Conservation (phyloP, 30 jellyfish, hydroid and myxozoan genomes). For the Phacellophora camtschatica region DNA sequence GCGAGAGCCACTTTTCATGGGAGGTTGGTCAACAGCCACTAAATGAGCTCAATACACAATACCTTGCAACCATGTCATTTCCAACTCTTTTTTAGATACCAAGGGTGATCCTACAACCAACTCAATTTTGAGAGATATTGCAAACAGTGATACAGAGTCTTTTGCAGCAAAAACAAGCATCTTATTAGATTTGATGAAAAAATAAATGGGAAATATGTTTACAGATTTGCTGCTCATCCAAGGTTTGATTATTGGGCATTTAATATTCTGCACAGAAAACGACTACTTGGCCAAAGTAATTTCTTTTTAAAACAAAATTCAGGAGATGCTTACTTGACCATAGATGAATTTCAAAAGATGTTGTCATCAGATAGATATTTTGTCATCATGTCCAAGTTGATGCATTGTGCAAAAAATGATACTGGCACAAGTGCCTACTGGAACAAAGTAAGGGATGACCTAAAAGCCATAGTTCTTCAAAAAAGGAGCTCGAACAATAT, state of each 20-base stretch:
- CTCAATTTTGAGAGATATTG: neutral
- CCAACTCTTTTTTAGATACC: slow-evolving; percentile 31
- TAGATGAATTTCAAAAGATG: slow-evolving; percentile 8
- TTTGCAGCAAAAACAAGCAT: neutral
- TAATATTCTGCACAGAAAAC: neutral
- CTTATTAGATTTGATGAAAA: neutral
- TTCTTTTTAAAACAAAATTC: neutral
- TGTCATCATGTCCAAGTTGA: neutral
- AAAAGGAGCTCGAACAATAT: slow-evolving; percentile 6
- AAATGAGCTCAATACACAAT: slow-evolving; percentile 11
- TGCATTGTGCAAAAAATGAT: neutral
- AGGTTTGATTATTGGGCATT: neutral
- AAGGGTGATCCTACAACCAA: slow-evolving; percentile 28
- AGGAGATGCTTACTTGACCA: neutral
- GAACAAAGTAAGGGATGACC: slow-evolving; percentile 1
- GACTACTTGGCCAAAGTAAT: neutral
- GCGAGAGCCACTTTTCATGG: neutral
- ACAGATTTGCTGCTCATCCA: slow-evolving; percentile 3
- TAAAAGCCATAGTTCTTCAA: neutral
- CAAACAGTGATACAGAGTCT: slow-evolving; percentile 2
- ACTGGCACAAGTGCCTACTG: slow-evolving; percentile 28
- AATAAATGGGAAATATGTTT: neutral
- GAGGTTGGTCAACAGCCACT: neutral
- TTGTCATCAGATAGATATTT: neutral
- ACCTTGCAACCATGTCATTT: slow-evolving; percentile 44